These are phyloP conservation scores for Polymixis lichenea DNA, from an alignment of 2,888 invertebrate genomes.

Conservation along the genomic window DNA sequence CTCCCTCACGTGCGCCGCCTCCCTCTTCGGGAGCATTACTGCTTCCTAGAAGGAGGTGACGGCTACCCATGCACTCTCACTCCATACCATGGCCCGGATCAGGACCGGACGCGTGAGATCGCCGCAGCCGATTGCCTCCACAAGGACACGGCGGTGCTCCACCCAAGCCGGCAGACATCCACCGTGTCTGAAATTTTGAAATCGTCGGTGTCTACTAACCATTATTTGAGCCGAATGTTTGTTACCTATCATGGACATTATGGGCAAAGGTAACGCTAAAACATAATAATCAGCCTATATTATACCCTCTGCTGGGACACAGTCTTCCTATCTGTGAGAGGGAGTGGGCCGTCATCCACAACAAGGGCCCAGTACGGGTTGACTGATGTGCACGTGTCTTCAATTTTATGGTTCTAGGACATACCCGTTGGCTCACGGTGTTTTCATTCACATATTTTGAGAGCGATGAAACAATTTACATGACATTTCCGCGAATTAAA, in stretches of 20 bases:
- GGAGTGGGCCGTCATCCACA: background rate
- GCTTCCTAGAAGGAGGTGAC: too few species aligned
- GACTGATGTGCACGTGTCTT: background rate
- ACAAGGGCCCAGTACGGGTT: background rate
- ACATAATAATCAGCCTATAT: background rate
- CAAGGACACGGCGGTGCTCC: too few species aligned
- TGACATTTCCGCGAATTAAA: background rate
- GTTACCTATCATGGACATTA: background rate
- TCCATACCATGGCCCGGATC: too few species aligned
- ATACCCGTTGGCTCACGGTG: too few species aligned
- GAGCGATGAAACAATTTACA: background rate
- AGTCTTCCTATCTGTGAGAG: background rate
- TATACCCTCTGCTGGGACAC: background rate
- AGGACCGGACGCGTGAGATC: too few species aligned
- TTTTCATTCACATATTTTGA: background rate
- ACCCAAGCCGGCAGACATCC: too few species aligned
- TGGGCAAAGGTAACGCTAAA: background rate
- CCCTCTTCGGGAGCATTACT: too few species aligned
- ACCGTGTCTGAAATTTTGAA: too few species aligned
- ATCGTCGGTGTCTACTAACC: background rate
- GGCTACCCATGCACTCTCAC: too few species aligned
- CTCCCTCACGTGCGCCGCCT: too few species aligned
- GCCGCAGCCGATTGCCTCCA: too few species aligned
- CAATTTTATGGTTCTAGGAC: background rate
- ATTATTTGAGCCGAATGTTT: background rate